Evolutionary conservation across 2,888 invertebrate species (phyloP).

Genomic region (Euplexia lucipara): DNA sequence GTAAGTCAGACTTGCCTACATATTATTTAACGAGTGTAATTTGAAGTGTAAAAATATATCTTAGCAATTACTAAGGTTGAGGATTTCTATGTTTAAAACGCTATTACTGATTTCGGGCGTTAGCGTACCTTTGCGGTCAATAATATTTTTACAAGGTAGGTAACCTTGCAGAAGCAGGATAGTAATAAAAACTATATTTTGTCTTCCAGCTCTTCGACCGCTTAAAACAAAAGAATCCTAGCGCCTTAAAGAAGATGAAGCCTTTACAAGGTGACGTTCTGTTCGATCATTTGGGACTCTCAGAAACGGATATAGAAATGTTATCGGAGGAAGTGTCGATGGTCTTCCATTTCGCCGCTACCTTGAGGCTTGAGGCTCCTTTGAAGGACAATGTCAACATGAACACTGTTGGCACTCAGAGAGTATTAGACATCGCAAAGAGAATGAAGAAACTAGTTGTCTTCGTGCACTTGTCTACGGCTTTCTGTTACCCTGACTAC

Average conservation of each 20-base stretch:
- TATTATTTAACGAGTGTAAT: too few species aligned
- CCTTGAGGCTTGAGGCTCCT: slow-evolving; percentile 96
- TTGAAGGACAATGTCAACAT: slow-evolving; percentile 96
- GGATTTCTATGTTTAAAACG: too few species aligned
- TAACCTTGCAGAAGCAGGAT: neutral
- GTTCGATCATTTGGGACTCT: slow-evolving; percentile 92
- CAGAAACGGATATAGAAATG: slow-evolving; percentile 89
- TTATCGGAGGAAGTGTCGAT: slow-evolving; percentile 94
- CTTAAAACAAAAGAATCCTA: slow-evolving; percentile 92
- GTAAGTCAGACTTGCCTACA: slow-evolving; percentile 76
- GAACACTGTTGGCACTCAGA: slow-evolving; percentile 97
- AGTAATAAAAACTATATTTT: neutral
- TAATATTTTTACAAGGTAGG: too few species aligned
- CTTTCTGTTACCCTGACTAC: slow-evolving; percentile 98
- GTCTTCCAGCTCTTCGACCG: slow-evolving; percentile 93
- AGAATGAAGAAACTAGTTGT: slow-evolving; percentile 93
- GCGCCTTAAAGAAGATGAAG: slow-evolving; percentile 93
- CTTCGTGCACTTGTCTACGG: slow-evolving; percentile 97
- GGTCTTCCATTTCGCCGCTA: slow-evolving; percentile 98
- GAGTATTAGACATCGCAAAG: slow-evolving; percentile 94
- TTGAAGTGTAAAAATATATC: too few species aligned
- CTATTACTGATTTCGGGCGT: too few species aligned
- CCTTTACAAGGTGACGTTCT: slow-evolving; percentile 94
- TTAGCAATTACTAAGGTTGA: too few species aligned
- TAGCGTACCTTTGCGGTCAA: too few species aligned